phyloP scores from a whole-genome alignment of 1,140 invertebrate genomes.

The Gryllus bimaculatus region DNA sequence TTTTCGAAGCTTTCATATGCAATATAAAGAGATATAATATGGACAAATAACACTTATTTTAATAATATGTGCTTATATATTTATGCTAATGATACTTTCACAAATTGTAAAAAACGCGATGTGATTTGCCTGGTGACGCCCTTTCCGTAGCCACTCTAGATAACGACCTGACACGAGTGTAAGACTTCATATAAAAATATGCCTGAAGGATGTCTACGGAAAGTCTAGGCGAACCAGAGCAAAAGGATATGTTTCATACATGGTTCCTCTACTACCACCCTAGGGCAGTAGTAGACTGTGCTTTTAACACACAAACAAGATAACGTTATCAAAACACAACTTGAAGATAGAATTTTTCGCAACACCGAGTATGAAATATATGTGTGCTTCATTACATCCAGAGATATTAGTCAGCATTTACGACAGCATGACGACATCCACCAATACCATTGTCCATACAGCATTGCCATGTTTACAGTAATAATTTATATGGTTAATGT shows the following conservation, averaged over 20 bases:
- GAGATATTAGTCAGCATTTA: constrained; percentile 7
- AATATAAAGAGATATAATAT: constrained; percentile 16
- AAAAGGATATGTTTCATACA: constrained; percentile 20
- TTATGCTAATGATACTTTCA: constrained; percentile 8
- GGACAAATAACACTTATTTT: constrained; percentile 17
- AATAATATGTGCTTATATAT: constrained; percentile 17
- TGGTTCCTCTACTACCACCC: constrained; percentile 19
- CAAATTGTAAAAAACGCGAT: constrained; percentile 16
- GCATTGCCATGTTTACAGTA: constrained; percentile 11
- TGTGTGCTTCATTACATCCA: neutral
- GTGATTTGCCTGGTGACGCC: constrained; percentile 16
- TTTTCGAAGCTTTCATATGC: constrained; percentile 9
- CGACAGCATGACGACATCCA: constrained; percentile 5
- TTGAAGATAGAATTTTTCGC: constrained; percentile 13
- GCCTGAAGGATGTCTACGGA: constrained; percentile 19
- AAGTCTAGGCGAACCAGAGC: constrained; percentile 17
- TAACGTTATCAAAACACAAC: constrained; percentile 16
- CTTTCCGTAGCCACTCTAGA: constrained; percentile 22
- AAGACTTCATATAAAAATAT: constrained; percentile 20
- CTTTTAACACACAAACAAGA: constrained; percentile 18
- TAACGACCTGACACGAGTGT: constrained; percentile 22
- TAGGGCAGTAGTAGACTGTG: constrained; percentile 11
- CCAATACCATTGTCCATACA: constrained; percentile 14
- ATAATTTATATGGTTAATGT: neutral
- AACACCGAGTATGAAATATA: constrained; percentile 10